Conservation (phyloP, 2,113 vertebrate species). For the Acrocephalus kingi region DNA sequence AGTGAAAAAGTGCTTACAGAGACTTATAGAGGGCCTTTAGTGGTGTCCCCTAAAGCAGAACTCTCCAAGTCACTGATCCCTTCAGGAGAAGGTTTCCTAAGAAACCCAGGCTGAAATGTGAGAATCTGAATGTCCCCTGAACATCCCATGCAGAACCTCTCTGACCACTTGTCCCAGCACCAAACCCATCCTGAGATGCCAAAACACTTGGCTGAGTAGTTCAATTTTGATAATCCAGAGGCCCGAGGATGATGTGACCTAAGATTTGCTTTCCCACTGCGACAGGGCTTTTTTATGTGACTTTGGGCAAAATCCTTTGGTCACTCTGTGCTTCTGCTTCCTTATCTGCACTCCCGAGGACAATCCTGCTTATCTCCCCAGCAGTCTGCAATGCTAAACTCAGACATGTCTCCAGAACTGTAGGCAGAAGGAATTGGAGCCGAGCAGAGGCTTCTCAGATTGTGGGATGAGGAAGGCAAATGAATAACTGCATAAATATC, state of each 20-base stretch:
- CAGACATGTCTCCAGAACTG: not conserved
- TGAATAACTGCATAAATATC: not conserved
- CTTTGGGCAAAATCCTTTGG: not conserved
- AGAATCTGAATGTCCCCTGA: not conserved
- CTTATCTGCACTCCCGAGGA: not conserved
- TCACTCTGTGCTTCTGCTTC: not conserved
- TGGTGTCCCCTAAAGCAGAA: not conserved
- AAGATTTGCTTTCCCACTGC: not conserved
- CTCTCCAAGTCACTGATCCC: not conserved
- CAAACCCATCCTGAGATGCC: not conserved
- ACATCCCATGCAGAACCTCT: not conserved
- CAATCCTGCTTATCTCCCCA: not conserved
- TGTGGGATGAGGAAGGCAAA: not conserved
- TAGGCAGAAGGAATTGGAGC: not conserved
- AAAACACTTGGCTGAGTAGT: rapidly evolving
- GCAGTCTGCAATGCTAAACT: not conserved
- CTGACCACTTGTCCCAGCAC: not conserved
- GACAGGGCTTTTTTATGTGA: not conserved
- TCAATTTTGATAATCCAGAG: not conserved
- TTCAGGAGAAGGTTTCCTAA: not conserved
- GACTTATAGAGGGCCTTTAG: not conserved
- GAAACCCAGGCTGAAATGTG: not conserved
- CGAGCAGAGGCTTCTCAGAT: not conserved
- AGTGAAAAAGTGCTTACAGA: not conserved
- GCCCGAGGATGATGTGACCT: not conserved